Evolutionary conservation across 2,797 vertebrate genomes (phyloP), one percentile per base, ranked within the genome.

Genomic region (Cirrhinus mrigala): DNA sequence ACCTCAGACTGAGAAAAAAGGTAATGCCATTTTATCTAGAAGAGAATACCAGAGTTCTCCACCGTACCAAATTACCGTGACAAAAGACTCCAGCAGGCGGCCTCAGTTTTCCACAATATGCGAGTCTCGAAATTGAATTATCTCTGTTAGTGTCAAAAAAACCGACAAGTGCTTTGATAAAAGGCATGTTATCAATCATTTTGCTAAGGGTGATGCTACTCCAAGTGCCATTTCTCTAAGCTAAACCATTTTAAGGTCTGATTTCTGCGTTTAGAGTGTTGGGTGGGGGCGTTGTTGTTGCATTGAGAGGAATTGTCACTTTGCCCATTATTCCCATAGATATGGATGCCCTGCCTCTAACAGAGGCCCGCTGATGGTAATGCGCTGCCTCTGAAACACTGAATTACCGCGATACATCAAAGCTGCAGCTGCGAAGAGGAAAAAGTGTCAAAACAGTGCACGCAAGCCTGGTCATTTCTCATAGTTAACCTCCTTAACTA

Each of bases 401-500:
- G 88, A 94, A 95, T 95, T 95, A 92, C 94, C 87, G 81, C 93
- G 92, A 96, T 95, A 94, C 93, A 96, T 95, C 95, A 95, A 91
- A 83, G 91, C 86, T 84, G 77, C 82, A 90, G 89, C 91, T 88
- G 81, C 89, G 86, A 92, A 88, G 85, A 93, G 90, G 90, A 89
- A 91, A 89, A 89, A 91, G 92, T 94, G 94, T 95, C 94, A 94
- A 92, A 95, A 93, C 92, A 91, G 89, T 92, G 92, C 87, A 89
- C 92, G 88, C 88, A 69, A 89, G 84, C 93, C 80, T 86, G 50
- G 7, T 91, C 92, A 95, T 96, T 94, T 94, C 94, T 96, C 94
- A 95, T 94, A 93, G 94, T 96, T 95, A 95, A 94, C 94, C 94
- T 92, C 91, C 88, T 92, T 95, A 95, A 96, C 93, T 92, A 92